Conservation (phyloP, 2,113 vertebrate species). For the Chroicocephalus ridibundus region DNA sequence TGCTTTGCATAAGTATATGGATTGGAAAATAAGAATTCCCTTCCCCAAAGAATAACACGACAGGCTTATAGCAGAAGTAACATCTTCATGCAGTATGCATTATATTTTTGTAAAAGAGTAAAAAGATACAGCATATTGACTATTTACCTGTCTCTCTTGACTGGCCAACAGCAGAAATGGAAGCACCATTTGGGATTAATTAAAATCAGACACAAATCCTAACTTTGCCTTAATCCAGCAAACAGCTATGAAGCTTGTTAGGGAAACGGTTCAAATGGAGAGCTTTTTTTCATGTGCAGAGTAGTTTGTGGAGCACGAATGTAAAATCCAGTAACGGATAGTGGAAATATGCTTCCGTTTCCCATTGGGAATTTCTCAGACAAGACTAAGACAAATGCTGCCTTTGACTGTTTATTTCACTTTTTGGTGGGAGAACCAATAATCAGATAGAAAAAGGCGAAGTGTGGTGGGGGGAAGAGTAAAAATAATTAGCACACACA, state of each 20-base stretch:
- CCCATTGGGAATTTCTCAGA: not conserved
- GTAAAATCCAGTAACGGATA: not conserved
- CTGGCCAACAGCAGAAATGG: not conserved
- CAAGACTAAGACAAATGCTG: not conserved
- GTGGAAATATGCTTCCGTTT: not conserved
- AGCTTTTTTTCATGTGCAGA: not conserved
- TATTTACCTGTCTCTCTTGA: not conserved
- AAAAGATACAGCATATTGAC: not conserved
- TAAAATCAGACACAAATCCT: not conserved
- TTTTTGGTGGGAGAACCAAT: not conserved
- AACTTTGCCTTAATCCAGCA: not conserved
- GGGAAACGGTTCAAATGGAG: not conserved
- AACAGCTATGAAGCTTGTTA: not conserved
- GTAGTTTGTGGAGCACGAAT: not conserved
- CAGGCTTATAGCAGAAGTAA: not conserved
- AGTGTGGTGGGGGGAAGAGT: not conserved
- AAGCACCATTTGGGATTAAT: not conserved
- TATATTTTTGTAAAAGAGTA: not conserved
- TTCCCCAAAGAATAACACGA: not conserved
- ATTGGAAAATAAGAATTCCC: slow-evolving; percentile 33
- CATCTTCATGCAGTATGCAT: not conserved
- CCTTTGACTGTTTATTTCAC: not conserved
- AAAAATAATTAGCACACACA: not conserved
- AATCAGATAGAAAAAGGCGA: not conserved
- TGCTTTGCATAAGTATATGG: not conserved